phyloP scores from a whole-genome alignment of 2,113 vertebrate species.

The Mesoclemmys tuberculata region DNA sequence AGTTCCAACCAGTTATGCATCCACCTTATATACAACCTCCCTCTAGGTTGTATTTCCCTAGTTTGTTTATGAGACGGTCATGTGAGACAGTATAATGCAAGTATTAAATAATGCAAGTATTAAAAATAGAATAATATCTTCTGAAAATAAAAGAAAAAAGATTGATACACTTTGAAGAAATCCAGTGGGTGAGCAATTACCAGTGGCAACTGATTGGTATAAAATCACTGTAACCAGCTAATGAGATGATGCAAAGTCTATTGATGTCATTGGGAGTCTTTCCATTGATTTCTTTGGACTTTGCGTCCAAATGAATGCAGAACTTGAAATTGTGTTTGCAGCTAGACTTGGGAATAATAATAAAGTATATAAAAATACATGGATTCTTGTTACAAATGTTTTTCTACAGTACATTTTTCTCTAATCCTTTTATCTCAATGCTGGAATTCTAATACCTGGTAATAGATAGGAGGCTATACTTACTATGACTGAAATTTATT shows the following conservation, averaged over 20 bases:
- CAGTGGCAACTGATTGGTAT: background rate
- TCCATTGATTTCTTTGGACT: background rate
- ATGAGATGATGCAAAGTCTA: background rate
- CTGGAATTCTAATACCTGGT: background rate
- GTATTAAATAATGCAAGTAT: background rate
- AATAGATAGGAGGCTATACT: accelerated
- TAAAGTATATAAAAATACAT: background rate
- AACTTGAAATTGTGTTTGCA: background rate
- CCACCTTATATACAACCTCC: too few relatives aligned
- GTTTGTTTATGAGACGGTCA: too few relatives aligned
- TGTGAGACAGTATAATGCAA: too few relatives aligned
- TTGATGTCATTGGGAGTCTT: accelerated
- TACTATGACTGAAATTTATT: background rate
- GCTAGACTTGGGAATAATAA: background rate
- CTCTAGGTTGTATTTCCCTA: too few relatives aligned
- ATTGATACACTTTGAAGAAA: background rate
- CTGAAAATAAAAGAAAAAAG: background rate
- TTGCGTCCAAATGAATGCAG: background rate
- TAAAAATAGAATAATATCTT: background rate
- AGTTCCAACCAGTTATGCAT: too few relatives aligned
- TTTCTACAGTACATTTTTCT: background rate
- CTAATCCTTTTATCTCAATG: background rate
- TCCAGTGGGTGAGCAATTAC: background rate
- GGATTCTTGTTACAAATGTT: background rate
- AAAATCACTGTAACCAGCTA: background rate